Conservation (phyloP, 1,140 invertebrate genomes). For the Hylaeus volcanicus region DNA sequence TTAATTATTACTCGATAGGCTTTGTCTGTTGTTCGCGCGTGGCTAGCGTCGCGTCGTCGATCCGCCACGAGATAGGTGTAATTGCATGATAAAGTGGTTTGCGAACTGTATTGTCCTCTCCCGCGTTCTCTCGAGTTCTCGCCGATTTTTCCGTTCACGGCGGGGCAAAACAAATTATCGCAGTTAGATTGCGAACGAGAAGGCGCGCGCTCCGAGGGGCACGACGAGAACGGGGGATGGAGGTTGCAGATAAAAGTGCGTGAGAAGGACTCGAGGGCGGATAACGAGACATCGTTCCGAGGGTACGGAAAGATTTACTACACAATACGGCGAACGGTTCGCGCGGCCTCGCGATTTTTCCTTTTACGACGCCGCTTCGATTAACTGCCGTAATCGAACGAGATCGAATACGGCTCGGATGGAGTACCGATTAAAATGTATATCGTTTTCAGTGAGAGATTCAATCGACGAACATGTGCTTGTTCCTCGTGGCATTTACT, state of each 20-base stretch:
- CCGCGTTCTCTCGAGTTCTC: background rate
- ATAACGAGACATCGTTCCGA: constrained; percentile 7
- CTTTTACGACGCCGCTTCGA: background rate
- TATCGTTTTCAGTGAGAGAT: no score
- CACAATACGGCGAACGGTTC: background rate
- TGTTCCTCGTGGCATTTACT: no score
- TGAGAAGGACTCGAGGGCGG: background rate
- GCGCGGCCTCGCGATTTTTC: background rate
- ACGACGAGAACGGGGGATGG: background rate
- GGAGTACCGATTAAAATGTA: no score
- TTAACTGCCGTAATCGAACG: no score
- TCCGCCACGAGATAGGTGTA: background rate
- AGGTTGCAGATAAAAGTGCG: constrained; percentile 13
- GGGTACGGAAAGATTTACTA: background rate
- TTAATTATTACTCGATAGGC: background rate
- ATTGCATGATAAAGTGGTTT: constrained; percentile 10
- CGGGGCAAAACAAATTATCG: constrained; percentile 26
- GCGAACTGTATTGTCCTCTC: background rate
- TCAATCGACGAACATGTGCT: no score
- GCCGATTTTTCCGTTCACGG: background rate
- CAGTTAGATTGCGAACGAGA: background rate
- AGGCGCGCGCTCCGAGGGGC: no score
- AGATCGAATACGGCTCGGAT: no score
- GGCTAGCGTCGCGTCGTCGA: background rate
- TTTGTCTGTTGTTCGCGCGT: background rate